Base-by-base conservation (phyloP, 2,888 invertebrate species). In the Drosophila testacea region DNA sequence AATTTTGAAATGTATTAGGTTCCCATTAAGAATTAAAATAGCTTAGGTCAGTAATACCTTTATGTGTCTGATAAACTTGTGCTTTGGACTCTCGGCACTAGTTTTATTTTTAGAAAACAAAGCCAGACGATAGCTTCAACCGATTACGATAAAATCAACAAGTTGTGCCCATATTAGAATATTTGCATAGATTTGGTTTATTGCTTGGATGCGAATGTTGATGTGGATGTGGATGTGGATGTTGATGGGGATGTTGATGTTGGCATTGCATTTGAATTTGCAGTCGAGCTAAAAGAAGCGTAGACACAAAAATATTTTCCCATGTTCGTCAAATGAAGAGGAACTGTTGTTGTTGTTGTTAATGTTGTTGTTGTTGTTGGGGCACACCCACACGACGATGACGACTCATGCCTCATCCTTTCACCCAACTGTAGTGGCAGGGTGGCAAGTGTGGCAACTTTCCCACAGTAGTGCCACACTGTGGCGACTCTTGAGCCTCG, bases 31-130 rank as follows among this genome's bases (percentile, higher is more conserved):
- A 36, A 61, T 57, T 52, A 50, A 64, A 48, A 63, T 81, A 60
- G 48, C 81, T 81, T 72, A 81, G 83, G 81, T 83, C 81, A 86
- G 84, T 78, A 64, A 80, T 68, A 42, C 36, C 44, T 30, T 48
- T 9, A 4, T 30, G 36, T 39, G 46, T 52, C 39, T 67, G 69
- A 78, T 74, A 63, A 80, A 55, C 39, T 52, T 38, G 39, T 32
- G 38, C 57, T 27, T 70, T 52, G 38, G 41, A 61, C 63, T 59
- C 63, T 56, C 27, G 77, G 50, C 51, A 55, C 59, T 60, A 52
- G 56, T 61, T 66, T 73, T 71, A 65, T 81, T 71, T 79, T 74
- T 64, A 83, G 64, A 54, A 38, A 48, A 32, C 46, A 34, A 44
- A 36, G 30, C 30, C 28, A 28, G 55, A 64, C 52, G 30, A 13